Conservation (phyloP, 2,888 invertebrate species). For the Oxyteleia sp. region DNA sequence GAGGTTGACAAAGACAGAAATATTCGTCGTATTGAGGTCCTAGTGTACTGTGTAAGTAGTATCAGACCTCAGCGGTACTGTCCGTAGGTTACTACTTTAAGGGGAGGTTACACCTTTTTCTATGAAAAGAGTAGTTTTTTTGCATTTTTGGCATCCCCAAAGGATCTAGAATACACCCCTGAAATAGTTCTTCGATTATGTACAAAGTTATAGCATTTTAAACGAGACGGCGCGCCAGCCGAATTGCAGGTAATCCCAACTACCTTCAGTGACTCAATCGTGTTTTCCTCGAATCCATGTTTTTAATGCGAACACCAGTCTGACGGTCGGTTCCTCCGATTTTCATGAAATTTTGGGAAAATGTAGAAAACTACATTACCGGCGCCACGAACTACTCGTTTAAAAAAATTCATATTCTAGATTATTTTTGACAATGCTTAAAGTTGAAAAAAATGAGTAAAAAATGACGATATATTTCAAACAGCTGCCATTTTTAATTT, state of each 20-base stretch:
- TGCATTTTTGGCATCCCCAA: not conserved
- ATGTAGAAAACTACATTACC: constrained; percentile 2
- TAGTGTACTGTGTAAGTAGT: too few species aligned
- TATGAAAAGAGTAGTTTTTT: too few species aligned
- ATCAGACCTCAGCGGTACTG: too few species aligned
- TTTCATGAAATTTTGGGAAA: constrained; percentile 10
- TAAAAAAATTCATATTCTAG: not conserved
- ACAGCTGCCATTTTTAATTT: not conserved
- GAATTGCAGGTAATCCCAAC: not conserved
- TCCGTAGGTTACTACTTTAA: too few species aligned
- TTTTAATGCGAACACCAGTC: not conserved
- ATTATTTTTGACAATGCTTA: constrained; percentile 5
- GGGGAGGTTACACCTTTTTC: too few species aligned
- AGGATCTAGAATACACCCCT: not conserved
- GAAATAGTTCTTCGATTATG: constrained; percentile 12
- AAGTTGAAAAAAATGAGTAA: constrained; percentile 10
- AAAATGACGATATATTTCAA: constrained; percentile 8
- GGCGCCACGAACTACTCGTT: constrained; percentile 2
- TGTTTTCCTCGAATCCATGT: too few species aligned
- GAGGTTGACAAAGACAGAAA: too few species aligned
- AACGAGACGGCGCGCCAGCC: not conserved
- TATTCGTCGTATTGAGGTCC: too few species aligned
- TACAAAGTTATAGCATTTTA: not conserved
- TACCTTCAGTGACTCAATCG: not conserved
- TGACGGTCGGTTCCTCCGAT: constrained; percentile 2